Base-by-base conservation (phyloP, 1,140 invertebrate genomes). In the Leptoteleia sp. region DNA sequence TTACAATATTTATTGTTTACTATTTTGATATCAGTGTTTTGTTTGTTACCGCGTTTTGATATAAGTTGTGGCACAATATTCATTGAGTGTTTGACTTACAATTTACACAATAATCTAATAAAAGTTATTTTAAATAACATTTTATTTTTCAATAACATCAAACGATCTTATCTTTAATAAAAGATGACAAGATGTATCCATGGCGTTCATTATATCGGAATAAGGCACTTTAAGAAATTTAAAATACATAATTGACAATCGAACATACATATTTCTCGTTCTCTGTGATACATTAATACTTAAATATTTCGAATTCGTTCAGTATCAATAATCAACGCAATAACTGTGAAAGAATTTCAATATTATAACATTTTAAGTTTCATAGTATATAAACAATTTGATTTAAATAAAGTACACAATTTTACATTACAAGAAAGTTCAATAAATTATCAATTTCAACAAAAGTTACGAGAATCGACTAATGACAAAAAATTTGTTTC, bases 151-250 rank as follows among this genome's bases (percentile, higher is more conserved):
- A 71, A 37, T 64, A 59, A 79, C 61, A 70, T 68, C 61, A 75
- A 59, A 75, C 42, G 43, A 54, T 43, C 52, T 38, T 55, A 64
- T 62, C 33, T 4, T 50, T n/a, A n/a, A n/a, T 68, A 54, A 38
- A 57, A 45, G 8, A 54, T 59, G 59, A 65, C 54, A 55, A 59
- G 54, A 62, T 19, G 57, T 47, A 37, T 62, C 13, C 37, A 35
- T 62, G 57, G 48, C 57, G 11, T 42, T 45, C 43, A 33, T 65
- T 59, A 67, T 45, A 45, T 65, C 29, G 16, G 42, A 67, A 71
- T 78, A 78, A 78, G 75, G 75, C 75, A 78, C 75, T 67, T 71
- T 1, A 61, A 61, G 61, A 59, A 65, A 54, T 65, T 57, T 50
- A 29, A 55, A 59, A 70, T 64, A 62, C 31, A 70, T 25, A 64